phyloP scores from a whole-genome alignment of 2,797 vertebrate species.

The Rhinichthys osculus region DNA sequence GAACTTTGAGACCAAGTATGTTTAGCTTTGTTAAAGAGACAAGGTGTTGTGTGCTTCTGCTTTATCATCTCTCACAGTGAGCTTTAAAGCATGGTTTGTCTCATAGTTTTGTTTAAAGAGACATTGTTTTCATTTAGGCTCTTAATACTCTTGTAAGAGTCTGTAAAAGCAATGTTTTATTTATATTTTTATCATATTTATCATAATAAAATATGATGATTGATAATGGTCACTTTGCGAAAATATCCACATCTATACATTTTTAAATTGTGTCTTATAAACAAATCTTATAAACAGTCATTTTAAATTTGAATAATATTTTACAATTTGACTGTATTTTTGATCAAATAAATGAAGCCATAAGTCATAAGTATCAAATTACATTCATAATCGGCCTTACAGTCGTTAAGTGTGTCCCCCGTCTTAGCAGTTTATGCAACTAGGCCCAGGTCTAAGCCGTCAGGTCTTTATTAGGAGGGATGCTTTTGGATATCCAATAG shows the following conservation, averaged over 20 bases:
- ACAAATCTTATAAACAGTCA: neutral
- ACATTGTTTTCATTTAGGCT: neutral
- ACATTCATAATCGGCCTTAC: too few relatives aligned
- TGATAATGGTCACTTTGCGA: neutral
- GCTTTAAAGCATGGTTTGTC: neutral
- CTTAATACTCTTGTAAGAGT: neutral
- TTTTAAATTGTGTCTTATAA: neutral
- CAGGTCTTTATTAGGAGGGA: neutral
- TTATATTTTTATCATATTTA: neutral
- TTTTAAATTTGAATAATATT: neutral
- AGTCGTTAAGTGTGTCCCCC: too few relatives aligned
- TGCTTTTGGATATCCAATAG: neutral
- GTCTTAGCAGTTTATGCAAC: too few relatives aligned
- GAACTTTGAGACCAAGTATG: slow-evolving; percentile 94
- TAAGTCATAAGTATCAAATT: too few relatives aligned
- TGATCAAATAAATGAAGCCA: neutral
- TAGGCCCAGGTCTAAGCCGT: neutral
- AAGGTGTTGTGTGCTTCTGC: neutral
- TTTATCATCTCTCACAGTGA: neutral
- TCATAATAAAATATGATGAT: neutral
- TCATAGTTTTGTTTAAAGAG: neutral
- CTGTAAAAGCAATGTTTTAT: too few relatives aligned
- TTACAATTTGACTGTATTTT: neutral
- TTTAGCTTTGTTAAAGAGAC: neutral
- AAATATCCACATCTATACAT: neutral